Evolutionary conservation across 1,140 invertebrate species (phyloP).

Genomic region (Drosophila arizonae): DNA sequence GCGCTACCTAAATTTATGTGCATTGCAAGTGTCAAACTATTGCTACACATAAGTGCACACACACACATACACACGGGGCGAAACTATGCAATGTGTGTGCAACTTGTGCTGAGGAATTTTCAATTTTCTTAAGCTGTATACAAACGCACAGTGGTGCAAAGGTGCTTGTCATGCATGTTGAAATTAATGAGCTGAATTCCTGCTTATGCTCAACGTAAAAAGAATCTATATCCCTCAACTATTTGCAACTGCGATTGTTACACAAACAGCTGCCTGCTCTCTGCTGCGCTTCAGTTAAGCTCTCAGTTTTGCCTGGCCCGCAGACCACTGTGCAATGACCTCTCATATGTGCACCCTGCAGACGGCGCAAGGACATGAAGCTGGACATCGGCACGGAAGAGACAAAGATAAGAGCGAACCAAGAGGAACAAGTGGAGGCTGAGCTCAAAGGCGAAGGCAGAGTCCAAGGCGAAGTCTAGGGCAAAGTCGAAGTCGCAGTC

Average conservation of each 20-base stretch:
- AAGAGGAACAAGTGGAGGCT: conserved; percentile 7
- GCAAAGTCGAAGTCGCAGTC: not conserved
- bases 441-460: not conserved
- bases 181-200: not conserved
- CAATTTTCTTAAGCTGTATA: conserved; percentile 69
- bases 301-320: not conserved
- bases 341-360: conserved; percentile 39
- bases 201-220: too few species aligned
- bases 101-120: conserved; percentile 62
- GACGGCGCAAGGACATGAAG: conserved; percentile 9
- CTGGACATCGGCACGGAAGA: conserved; percentile 6
- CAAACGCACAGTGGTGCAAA: conserved; percentile 16
- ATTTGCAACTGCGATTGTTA: not conserved
- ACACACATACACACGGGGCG: conserved; percentile 18
- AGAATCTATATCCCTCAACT: not conserved
- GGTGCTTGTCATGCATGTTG: not conserved
- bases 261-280: too few species aligned
- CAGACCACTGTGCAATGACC: conserved; percentile 14
- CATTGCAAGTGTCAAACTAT: conserved; percentile 80
- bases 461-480: not conserved
- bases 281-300: not conserved
- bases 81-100: conserved; percentile 42
- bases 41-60: conserved; percentile 39
- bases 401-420: conserved; percentile 37
- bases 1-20: conserved; percentile 68